Percentiles rank a stretch among this genome's conserved stretches.
These are phyloP conservation scores for Caiman crocodilus DNA, from an alignment of 2,797 vertebrate genomes.

Conservation along the genomic window DNA sequence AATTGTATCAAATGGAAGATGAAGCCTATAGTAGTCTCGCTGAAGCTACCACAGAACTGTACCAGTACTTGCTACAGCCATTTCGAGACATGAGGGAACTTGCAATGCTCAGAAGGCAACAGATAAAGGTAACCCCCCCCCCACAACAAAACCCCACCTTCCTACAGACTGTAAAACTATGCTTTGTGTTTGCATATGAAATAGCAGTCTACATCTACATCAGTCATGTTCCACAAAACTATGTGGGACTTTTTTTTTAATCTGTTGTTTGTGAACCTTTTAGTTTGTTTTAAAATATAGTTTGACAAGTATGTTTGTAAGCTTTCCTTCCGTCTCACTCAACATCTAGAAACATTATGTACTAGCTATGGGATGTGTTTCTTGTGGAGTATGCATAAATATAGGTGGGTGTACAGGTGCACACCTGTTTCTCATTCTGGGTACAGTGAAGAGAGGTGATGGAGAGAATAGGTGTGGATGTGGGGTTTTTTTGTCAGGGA, in stretches of 20 bases:
- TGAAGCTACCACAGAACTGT: conserved; percentile 95
- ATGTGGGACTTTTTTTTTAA: neutral
- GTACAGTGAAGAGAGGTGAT: neutral
- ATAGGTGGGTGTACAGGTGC: neutral
- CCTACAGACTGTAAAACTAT: neutral
- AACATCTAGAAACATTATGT: neutral
- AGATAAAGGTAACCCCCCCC: conserved; percentile 91
- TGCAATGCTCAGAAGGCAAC: conserved; percentile 95
- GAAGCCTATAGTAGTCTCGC: conserved; percentile 90
- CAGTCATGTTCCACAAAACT: neutral
- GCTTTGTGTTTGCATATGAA: neutral
- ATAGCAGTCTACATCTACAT: neutral
- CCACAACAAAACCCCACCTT: neutral
- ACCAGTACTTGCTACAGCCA: conserved; percentile 97
- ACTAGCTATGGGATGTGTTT: neutral
- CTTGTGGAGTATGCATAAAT: too few species aligned
- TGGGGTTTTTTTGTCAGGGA: neutral
- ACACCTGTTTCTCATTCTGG: neutral
- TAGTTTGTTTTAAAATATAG: neutral
- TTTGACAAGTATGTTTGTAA: neutral
- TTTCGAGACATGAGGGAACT: conserved; percentile 98
- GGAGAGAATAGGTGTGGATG: neutral
- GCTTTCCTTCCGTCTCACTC: neutral
- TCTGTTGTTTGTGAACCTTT: neutral
- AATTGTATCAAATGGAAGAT: conserved; percentile 94